A percentile compares a stretch with the other conserved stretches of the same genome.
These are phyloP conservation scores for Eilema sororculum DNA, from an alignment of 2,888 invertebrate genomes.

Conservation along the genomic window DNA sequence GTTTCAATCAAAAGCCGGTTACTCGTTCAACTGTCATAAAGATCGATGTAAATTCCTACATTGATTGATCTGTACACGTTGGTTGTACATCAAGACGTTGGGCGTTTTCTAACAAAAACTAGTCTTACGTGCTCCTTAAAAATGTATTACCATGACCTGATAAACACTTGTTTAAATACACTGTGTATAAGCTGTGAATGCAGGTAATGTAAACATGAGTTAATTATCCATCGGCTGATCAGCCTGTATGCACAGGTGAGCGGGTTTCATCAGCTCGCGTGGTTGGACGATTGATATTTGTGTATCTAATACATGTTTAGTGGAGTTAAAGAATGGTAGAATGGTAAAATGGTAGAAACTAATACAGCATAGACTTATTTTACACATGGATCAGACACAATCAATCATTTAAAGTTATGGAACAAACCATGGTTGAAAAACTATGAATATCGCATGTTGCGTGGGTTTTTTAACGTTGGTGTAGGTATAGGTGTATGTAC, in stretches of 20 bases:
- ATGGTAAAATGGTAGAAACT: background rate
- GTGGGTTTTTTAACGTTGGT: no score
- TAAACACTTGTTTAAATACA: conserved; percentile 45
- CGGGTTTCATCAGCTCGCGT: conserved; percentile 25
- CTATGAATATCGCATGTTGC: no score
- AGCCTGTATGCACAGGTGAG: conserved; percentile 29
- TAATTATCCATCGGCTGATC: conserved; percentile 41
- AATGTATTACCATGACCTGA: conserved; percentile 51
- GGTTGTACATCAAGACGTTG: background rate
- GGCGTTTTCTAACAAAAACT: conserved; percentile 26
- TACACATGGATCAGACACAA: background rate
- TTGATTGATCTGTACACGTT: background rate
- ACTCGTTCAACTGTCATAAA: background rate
- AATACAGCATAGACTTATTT: background rate
- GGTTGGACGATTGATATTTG: conserved; percentile 10
- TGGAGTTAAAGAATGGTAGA: background rate
- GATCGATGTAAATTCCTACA: background rate
- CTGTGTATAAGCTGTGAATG: conserved; percentile 27
- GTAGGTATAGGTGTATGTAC: no score
- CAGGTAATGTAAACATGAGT: conserved; percentile 47
- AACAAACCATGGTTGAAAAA: background rate
- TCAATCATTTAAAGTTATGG: background rate
- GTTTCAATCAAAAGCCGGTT: background rate
- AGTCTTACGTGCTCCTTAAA: conserved; percentile 34
- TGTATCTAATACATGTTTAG: background rate